phyloP scores from a whole-genome alignment of 1,140 invertebrate genomes.

The Euborellia annulipes region DNA sequence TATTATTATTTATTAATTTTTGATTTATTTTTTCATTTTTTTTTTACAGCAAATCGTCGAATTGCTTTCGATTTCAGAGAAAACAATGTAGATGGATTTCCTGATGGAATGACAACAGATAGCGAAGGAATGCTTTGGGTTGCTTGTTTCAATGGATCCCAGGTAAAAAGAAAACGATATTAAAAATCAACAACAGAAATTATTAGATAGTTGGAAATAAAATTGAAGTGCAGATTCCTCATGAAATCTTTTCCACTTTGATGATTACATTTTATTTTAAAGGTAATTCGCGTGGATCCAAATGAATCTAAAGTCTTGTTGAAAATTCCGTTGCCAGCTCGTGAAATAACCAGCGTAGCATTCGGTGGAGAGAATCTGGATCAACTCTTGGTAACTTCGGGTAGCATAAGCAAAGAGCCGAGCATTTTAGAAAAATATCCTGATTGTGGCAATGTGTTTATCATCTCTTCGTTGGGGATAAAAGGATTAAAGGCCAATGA shows the following conservation, averaged over 20 bases:
- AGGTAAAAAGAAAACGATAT: too few species aligned
- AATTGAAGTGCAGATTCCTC: too few species aligned
- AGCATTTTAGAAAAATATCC: too few species aligned
- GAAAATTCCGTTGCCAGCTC: slow-evolving; percentile 23
- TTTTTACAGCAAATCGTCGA: slow-evolving; percentile 20
- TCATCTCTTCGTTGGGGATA: too few species aligned
- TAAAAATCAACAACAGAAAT: too few species aligned
- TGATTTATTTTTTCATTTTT: neutral
- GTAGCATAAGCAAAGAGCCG: too few species aligned
- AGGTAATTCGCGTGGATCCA: slow-evolving; percentile 20
- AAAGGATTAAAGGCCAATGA: too few species aligned
- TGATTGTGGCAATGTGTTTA: too few species aligned
- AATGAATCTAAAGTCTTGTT: too few species aligned
- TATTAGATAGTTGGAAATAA: too few species aligned
- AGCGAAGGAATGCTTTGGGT: slow-evolving; percentile 55
- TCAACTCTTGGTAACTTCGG: slow-evolving; percentile 19
- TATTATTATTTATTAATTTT: neutral
- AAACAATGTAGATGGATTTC: slow-evolving; percentile 32
- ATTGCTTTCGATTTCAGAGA: slow-evolving; percentile 22
- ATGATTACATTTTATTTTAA: neutral
- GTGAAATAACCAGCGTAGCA: slow-evolving; percentile 28
- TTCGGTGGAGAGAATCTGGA: slow-evolving; percentile 31
- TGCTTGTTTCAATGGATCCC: slow-evolving; percentile 40
- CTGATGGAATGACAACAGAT: slow-evolving; percentile 64
- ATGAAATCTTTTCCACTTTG: too few species aligned